Base-by-base conservation (phyloP, 2,113 vertebrate species). In the Zosterops hypoxanthus region DNA sequence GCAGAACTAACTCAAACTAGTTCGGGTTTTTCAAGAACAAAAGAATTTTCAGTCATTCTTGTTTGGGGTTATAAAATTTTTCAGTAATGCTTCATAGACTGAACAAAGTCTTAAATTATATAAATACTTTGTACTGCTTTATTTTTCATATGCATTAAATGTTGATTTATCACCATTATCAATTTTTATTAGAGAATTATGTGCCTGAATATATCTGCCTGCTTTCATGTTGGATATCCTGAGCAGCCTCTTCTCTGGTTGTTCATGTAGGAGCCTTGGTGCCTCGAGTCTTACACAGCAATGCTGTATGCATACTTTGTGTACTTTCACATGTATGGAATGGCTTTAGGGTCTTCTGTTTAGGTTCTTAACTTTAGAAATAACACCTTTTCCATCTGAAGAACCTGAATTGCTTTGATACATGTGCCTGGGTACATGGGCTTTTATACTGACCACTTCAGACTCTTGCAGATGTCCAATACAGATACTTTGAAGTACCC, bases 351-450 rank as follows among this genome's bases (percentile, higher is more conserved):
- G 16, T 90, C 50, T 61, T 73, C 14, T 34, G 11, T 70, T 88
- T 57, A 46, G 25, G 12, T 39, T 61, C 31, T 4, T 61, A 34
- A 41, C 55, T 82, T 76, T 47, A 61, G 5, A 78, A 82, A 41
- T 86, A 36, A 11, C 10, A 50, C 42, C 12, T 70, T 6, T 77
- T 80, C 22, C 33, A 6, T 52, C 56, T 63, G 42, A 81, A 66
- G 34, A 92, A 34, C 21, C 7, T 57, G n/a, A 70, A 34, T 73
- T 84, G 3, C 66, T 21, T 21, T 60, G 5, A 28, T 26, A 31
- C 0, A 21, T 20, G 0, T 36, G n/a, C 12, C 39, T 39, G 11
- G 39, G 39, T 57, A 8, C 5, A 3, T 53, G 28, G 20, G 42
- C 39, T 39, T 26, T 90, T 88, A 15, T 56, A 11, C 9, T 47